Conservation (phyloP, 2,797 vertebrate genomes). For the Malacoraja senta region DNA sequence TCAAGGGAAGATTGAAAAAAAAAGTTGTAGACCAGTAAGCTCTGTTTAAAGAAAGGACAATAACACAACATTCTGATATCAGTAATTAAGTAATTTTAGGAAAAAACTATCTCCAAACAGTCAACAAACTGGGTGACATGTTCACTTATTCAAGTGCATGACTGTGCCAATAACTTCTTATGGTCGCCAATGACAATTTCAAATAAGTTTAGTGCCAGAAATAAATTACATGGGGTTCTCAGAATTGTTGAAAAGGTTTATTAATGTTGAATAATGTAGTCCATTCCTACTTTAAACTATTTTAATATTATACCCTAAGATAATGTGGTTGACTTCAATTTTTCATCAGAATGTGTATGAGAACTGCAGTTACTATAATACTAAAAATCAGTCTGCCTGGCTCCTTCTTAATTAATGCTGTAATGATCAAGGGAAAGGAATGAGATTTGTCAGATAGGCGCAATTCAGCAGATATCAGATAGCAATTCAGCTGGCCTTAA, state of each 20-base stretch:
- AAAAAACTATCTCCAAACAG: background rate
- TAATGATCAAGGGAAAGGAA: slow-evolving; percentile 13
- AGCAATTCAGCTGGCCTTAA: background rate
- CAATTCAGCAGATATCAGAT: background rate
- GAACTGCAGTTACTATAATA: background rate
- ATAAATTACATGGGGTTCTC: background rate
- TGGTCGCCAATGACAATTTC: background rate
- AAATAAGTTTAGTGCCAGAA: background rate
- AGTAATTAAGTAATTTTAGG: slow-evolving; percentile 7
- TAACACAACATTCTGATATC: background rate
- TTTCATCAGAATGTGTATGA: background rate
- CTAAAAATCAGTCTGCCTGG: background rate
- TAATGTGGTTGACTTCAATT: background rate
- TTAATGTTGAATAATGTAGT: background rate
- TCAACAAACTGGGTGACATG: background rate
- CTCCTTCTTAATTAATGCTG: slow-evolving; percentile 4
- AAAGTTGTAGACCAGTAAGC: background rate
- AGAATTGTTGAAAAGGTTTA: background rate
- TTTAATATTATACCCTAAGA: background rate
- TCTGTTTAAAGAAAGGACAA: background rate
- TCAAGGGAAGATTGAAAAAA: background rate
- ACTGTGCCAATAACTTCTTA: background rate
- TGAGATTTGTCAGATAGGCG: background rate
- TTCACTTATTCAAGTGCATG: background rate
- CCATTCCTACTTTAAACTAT: background rate